Evolutionary conservation across 2,888 invertebrate species (phyloP).

Genomic region (Ectropis crepuscularia): DNA sequence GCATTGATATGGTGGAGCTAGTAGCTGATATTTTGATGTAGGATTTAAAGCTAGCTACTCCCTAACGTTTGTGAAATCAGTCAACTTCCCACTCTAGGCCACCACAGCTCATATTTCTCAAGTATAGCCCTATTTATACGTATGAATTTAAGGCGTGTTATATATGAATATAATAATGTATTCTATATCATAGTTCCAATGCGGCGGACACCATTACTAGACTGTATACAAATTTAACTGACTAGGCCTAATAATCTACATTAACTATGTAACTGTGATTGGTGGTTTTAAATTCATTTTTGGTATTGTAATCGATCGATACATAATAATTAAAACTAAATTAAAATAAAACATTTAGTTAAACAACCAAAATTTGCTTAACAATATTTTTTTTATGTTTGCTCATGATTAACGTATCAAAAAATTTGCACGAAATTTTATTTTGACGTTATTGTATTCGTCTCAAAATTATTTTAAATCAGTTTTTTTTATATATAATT

Average conservation of each 20-base stretch:
- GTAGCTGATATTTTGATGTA: no score
- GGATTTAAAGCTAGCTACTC: no score
- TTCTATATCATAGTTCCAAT: no score
- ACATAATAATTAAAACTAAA: constrained; percentile 25
- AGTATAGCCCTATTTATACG: no score
- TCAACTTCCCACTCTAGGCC: no score
- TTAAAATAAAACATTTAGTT: background rate
- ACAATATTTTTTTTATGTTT: background rate
- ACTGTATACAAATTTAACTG: constrained; percentile 24
- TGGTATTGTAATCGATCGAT: constrained; percentile 67
- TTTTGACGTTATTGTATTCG: background rate
- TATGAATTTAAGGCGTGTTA: no score
- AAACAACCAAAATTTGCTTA: constrained; percentile 2
- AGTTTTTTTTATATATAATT: no score
- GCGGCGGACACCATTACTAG: background rate
- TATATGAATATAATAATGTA: no score
- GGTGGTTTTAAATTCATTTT: constrained; percentile 77
- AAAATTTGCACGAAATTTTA: constrained; percentile 7
- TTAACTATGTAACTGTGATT: constrained; percentile 57
- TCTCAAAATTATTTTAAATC: background rate
- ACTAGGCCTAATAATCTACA: constrained; percentile 68
- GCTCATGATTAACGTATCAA: background rate
- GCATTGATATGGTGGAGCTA: no score
- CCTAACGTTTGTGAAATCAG: no score
- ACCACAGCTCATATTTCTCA: no score